Base-by-base conservation (phyloP, 1,140 invertebrate genomes). In the Drosophila chauvacae region DNA sequence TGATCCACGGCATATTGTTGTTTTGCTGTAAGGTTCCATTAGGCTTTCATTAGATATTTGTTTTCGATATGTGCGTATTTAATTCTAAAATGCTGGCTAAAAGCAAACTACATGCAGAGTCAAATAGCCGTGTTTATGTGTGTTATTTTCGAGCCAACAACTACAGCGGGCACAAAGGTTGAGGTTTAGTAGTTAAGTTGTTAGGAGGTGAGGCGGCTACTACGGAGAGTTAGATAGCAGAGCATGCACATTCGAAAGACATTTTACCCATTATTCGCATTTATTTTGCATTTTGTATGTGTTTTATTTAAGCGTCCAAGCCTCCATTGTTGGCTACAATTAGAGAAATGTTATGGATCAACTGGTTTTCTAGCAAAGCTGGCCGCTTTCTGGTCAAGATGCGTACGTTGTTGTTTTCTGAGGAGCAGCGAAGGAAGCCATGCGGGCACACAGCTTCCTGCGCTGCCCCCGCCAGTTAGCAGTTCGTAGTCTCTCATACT, bases 281-380 rank as follows among this genome's bases (percentile, higher is more conserved):
- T 78, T 79, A 82, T 88, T 90, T 88, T 90, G 84, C 81, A 81
- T 90, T 68, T 71, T 88, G 80, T 86, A 55, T 81, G 81, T 84
- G 73, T 87, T 91, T 92, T 92, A 92, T 92, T 92, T 92, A 92
- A 92, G 92, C 91, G 91, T 92, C 92, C 92, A 92, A 92, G 91
- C 92, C 83, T 92, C 92, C 92, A 92, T 92, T 78, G 91, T 77
- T 84, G 91, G 92, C 92, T 92, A 92, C 90, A 92, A 91, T 91
- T 88, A 91, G 77, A 88, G 20, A 81, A 91, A 85, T 80, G 60
- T 88, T 90, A 90, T 90, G 85, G 45, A 75, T 90, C 84, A 88
- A 88, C 80, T 71, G 53, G 41, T 35, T 56, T 51, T 35, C 35
- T 56, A 58, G 73, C 73, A 60, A 7, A 37, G 35, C 69, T 1